Evolutionary conservation across 1,140 invertebrate genomes (phyloP).

Genomic region (Lutraria rhynchaena): DNA sequence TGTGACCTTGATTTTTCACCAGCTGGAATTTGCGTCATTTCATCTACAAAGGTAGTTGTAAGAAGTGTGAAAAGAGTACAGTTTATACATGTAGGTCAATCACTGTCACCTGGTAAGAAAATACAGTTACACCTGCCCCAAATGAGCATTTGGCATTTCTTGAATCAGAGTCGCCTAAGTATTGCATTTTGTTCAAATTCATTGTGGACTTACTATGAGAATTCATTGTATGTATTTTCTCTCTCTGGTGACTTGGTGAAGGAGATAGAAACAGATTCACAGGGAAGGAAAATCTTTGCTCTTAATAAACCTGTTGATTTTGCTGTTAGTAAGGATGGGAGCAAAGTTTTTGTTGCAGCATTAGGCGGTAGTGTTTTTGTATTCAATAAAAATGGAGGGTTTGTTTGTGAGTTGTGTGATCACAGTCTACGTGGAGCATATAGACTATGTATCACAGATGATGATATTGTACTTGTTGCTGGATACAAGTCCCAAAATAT

Average conservation of each 20-base stretch:
- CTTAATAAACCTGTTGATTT: neutral
- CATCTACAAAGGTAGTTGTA: constrained; percentile 7
- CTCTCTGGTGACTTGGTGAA: neutral
- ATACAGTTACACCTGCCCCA: no score
- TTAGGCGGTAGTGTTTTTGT: neutral
- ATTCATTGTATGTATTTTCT: neutral
- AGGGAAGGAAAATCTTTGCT: neutral
- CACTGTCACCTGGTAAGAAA: neutral
- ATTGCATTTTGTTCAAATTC: neutral
- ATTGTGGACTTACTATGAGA: neutral
- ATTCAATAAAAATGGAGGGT: neutral
- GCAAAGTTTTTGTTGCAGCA: constrained; percentile 7
- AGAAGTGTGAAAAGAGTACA: neutral
- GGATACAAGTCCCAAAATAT: neutral
- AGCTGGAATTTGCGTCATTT: neutral
- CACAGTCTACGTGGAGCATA: neutral
- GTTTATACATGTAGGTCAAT: neutral
- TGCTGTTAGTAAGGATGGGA: neutral
- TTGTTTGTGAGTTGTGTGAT: neutral
- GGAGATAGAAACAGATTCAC: neutral
- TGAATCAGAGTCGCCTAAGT: no score
- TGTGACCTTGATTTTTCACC: neutral
- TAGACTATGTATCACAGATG: neutral
- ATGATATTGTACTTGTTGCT: neutral
- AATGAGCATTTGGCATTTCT: neutral